Evolutionary conservation across 2,113 vertebrate species (phyloP).

Genomic region (Baryphthengus martii): DNA sequence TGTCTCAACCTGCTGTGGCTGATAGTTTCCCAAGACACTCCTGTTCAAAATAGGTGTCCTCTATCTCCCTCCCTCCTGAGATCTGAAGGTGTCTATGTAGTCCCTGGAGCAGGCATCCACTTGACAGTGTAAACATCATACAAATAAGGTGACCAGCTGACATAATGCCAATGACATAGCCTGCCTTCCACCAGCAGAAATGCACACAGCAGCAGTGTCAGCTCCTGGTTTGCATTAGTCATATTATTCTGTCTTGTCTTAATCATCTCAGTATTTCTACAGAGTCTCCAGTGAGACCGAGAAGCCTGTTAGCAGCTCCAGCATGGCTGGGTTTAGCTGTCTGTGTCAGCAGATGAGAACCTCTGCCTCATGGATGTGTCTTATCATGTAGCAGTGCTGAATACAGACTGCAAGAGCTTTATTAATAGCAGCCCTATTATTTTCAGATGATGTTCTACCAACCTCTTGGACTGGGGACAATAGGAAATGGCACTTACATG

Average conservation of each 20-base stretch:
- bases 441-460: conserved; percentile 31
- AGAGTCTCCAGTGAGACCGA: neutral
- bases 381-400: conserved; percentile 1
- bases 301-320: neutral
- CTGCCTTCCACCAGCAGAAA: neutral
- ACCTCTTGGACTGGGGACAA: conserved; percentile 34
- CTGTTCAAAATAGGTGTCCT: neutral
- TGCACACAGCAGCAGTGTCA: neutral
- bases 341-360: conserved; percentile 14
- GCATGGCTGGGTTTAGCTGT: neutral
- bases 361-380: neutral
- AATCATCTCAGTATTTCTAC: neutral
- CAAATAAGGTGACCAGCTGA: neutral
- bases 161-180: neutral
- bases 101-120: neutral
- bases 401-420: neutral
- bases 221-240: neutral
- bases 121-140: neutral
- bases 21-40: neutral
- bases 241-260: neutral
- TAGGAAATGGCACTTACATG: conserved; percentile 27
- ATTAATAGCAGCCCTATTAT: conserved; percentile 50
- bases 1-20: neutral
- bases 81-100: neutral
- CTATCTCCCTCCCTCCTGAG: neutral